Conservation (phyloP, 2,113 vertebrate species). For the Pipra filicauda region DNA sequence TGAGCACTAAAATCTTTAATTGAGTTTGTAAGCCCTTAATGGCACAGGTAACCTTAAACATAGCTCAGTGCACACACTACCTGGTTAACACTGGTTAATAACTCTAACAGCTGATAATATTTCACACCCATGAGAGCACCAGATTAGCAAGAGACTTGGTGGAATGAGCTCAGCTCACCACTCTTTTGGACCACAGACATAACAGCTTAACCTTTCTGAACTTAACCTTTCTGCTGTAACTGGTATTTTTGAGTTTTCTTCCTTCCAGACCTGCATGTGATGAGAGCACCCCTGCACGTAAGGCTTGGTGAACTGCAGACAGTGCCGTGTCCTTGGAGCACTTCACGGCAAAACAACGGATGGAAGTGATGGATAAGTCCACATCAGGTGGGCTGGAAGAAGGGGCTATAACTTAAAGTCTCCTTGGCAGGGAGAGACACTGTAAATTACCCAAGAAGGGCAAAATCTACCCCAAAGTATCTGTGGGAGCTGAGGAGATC, state of each 20-base stretch:
- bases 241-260: neutral
- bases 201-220: conserved; percentile 10
- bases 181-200: conserved; percentile 6
- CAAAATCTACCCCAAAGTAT: neutral
- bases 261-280: neutral
- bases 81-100: conserved; percentile 63
- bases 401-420: neutral
- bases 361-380: neutral
- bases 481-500: accelerated
- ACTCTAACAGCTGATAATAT: conserved; percentile 62
- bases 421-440: neutral
- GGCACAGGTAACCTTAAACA: conserved; percentile 48
- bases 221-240: neutral
- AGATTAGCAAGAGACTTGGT: conserved; percentile 42
- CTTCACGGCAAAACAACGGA: accelerated
- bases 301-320: neutral
- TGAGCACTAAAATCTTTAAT: conserved; percentile 65
- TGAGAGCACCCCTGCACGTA: conserved; percentile 41
- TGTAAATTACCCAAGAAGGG: neutral
- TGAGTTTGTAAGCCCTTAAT: conserved; percentile 66
- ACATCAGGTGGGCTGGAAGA: neutral
- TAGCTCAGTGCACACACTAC: neutral
- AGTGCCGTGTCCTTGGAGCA: accelerated
- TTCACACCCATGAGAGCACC: conserved; percentile 59
- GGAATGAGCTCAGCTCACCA: conserved; percentile 20